Evolutionary conservation across 2,113 vertebrate species (phyloP), one percentile per base, ranked within the genome.

Genomic region (Montifringilla adamsi): DNA sequence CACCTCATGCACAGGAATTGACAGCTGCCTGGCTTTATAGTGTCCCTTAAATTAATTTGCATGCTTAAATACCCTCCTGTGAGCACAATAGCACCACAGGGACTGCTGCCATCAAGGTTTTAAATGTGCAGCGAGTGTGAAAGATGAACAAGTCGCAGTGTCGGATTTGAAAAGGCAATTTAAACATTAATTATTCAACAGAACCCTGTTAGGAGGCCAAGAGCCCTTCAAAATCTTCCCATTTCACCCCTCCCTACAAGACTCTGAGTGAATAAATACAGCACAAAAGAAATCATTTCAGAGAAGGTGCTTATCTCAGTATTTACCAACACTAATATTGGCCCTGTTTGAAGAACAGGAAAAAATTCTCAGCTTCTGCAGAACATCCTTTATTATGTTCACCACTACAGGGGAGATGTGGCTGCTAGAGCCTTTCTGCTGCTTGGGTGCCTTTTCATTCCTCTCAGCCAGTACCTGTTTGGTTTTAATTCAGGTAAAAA

Each of bases 31-130:
- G 75, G 37, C n/a, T 94, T 87, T 87, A 39, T 2, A 27, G 77
- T 52, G 62, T 78, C 89, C 93, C 91, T 94, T 66, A 46, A 95
- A 95, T 95, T 88, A 80, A 96, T 94, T 53, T 93, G 84, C 87
- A 60, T 78, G 82, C 82, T 93, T 86, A 91, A 96, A 83, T 86
- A 77, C 53, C 59, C 58, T 58, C 90, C 72, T 35, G 75, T 31
- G 91, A 91, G 84, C 94, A 94, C 87, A 93, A 84, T 0, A 49
- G 90, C 82, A 68, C 82, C 79, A 10, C 52, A 6, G 94, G 91
- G 94, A 87, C 81, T 6, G 14, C 64, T 84, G 93, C 95, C 94
- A 79, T 46, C 41, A 3, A 60, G 87, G 79, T 47, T 53, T 90
- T 72, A 43, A 68, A 87, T 47, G 91, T 53, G 93, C 77, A 90